phyloP scores from a whole-genome alignment of 2,797 vertebrate genomes.

The Pogonophryne albipinna region DNA sequence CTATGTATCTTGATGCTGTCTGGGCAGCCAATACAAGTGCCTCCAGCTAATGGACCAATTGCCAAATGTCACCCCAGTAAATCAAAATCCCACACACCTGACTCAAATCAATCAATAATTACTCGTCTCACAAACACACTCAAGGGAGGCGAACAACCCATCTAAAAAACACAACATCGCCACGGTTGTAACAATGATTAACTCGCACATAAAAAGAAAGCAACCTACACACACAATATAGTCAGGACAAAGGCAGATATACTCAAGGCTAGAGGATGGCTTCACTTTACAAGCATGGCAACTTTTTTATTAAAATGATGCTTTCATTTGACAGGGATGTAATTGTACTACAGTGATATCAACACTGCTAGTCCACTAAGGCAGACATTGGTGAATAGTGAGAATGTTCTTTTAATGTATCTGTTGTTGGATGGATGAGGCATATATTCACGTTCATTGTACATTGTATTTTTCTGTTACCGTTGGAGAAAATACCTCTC shows the following conservation, averaged over 20 bases:
- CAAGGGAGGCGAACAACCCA: conserved; percentile 5
- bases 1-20: conserved; percentile 14
- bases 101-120: conserved; percentile 45
- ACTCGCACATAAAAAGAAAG: conserved; percentile 2
- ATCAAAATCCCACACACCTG: conserved; percentile 31
- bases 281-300: not conserved
- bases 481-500: not conserved
- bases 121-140: conserved; percentile 16
- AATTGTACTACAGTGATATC: not conserved
- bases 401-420: not conserved
- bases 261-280: not conserved
- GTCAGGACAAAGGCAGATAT: not conserved
- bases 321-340: not conserved
- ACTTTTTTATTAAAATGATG: not conserved
- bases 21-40: conserved; percentile 33
- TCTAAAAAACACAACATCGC: conserved; percentile 9
- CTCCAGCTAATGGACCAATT: conserved; percentile 47
- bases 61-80: conserved; percentile 28
- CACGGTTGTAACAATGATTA: not conserved
- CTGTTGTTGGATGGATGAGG: not conserved
- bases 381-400: not conserved
- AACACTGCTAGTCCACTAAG: not conserved
- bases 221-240: not conserved
- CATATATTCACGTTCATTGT: too few species aligned
- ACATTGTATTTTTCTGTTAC: not conserved